Base-by-base conservation (phyloP, 1,140 invertebrate species). In the Trissolcus basalis region DNA sequence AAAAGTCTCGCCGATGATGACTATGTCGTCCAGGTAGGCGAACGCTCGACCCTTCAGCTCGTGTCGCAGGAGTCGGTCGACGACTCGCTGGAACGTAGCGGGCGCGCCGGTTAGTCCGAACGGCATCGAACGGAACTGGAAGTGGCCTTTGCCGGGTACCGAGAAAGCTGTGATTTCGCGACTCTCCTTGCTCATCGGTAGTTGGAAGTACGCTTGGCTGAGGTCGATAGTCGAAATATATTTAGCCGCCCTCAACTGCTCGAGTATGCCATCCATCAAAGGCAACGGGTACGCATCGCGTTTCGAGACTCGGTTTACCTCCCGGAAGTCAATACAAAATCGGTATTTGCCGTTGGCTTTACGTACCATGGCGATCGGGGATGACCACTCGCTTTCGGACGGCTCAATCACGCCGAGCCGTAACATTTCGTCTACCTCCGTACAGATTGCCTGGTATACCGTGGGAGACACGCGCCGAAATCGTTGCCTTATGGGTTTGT, bases 301-400 rank as follows among this genome's bases (percentile, higher is more conserved):
- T 8, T 39, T 39, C 3, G 3, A 4, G n/a, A 39, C 36, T 9
- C 36, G 3, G 9, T 39, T 39, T 9, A 39, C 9, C 36, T 4
- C 9, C n/a, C 36, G 3, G 50, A 82, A 89, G 72, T 90, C 89
- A 0, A 90, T 71, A 71, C 89, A 90, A 48, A 89, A 86, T 4
- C 89, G 36, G 0, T 79, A 75, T 0, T 61, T 72, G 0, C 83
- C 83, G 59, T 90, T 85, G 44, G 86, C 83, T 71, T 91, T 91
- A 65, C 82, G 60, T 0, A 89, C 85, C 13, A 89, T 35, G 0
- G 89, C 82, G 4, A 89, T 77, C 1, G 86, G 86, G 4, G 83
- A 82, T 8, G 78, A 64, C 82, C 86, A 90, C n/a, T 80, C 78
- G 14, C 69, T 78, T 0, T 56, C 55, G 0, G 78, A 78, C 2